phyloP scores from a whole-genome alignment of 2,113 vertebrate species.

The Mirza zaza region DNA sequence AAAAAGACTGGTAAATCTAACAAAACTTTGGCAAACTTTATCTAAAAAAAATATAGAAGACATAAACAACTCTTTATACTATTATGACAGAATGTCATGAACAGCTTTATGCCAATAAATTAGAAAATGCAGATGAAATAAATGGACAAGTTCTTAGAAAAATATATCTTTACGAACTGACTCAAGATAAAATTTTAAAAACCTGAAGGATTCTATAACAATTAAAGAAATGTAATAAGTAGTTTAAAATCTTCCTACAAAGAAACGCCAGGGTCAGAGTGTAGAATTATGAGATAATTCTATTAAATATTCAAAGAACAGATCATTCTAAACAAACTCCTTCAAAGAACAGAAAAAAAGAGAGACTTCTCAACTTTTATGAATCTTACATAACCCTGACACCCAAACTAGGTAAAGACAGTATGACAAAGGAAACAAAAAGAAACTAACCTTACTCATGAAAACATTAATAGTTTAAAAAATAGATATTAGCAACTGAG shows the following conservation, averaged over 20 bases:
- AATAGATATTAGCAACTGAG: background rate
- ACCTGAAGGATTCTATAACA: background rate
- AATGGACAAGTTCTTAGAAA: slow-evolving; percentile 4
- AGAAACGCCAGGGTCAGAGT: background rate
- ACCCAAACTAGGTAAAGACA: slow-evolving; percentile 6
- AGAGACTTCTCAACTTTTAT: slow-evolving; percentile 12
- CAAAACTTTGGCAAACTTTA: background rate
- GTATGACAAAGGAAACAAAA: background rate
- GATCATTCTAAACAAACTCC: slow-evolving; percentile 16
- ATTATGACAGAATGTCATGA: background rate
- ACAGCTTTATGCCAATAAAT: background rate
- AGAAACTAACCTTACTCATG: background rate
- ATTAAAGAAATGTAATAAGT: background rate
- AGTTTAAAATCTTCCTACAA: slow-evolving; percentile 14
- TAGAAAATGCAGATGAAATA: slow-evolving; percentile 30
- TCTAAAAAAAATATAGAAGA: background rate
- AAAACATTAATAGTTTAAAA: background rate
- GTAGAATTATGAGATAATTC: background rate
- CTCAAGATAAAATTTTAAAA: slow-evolving; percentile 16
- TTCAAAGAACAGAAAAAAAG: slow-evolving; percentile 48
- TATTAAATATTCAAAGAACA: slow-evolving; percentile 40
- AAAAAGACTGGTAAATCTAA: background rate
- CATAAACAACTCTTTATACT: background rate
- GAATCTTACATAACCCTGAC: slow-evolving; percentile 6
- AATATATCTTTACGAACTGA: slow-evolving; percentile 10